Percentiles rank a stretch among this genome's conserved stretches.
These are phyloP conservation scores for Cerceris ruficornis DNA, from an alignment of 2,888 invertebrate species.

Conservation along the genomic window DNA sequence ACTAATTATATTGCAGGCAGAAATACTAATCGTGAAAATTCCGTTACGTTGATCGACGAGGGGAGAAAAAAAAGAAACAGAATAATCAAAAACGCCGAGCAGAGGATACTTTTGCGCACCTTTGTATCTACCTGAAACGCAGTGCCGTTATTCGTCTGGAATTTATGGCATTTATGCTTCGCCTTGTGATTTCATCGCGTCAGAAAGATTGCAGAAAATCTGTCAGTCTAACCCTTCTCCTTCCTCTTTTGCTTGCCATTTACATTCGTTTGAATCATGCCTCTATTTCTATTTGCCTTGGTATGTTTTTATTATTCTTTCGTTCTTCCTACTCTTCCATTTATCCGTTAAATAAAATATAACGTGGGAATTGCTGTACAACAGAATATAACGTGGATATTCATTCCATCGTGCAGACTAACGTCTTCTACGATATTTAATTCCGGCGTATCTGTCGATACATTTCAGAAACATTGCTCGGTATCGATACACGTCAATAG, in stretches of 20 bases:
- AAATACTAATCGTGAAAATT: slow-evolving; percentile 26
- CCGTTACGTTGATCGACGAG: slow-evolving; percentile 44
- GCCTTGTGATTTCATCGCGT: slow-evolving; percentile 20
- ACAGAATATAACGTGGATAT: not conserved
- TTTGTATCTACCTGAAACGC: slow-evolving; percentile 36
- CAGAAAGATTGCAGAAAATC: not conserved
- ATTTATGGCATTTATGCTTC: slow-evolving; percentile 56
- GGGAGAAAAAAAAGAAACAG: slow-evolving; percentile 19
- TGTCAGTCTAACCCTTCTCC: not conserved
- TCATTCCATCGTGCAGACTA: not conserved
- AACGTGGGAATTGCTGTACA: too few species aligned
- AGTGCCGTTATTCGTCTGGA: slow-evolving; percentile 66
- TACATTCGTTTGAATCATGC: not conserved
- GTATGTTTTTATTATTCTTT: too few species aligned
- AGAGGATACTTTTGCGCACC: slow-evolving; percentile 33
- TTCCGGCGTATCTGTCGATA: slow-evolving; percentile 48
- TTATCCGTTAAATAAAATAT: too few species aligned
- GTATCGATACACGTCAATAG: slow-evolving; percentile 31
- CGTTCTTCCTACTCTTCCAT: too few species aligned
- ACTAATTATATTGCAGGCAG: not conserved
- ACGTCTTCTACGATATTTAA: not conserved
- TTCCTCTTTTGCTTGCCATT: not conserved
- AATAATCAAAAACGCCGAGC: slow-evolving; percentile 53
- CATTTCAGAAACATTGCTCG: slow-evolving; percentile 12
- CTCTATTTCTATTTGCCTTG: not conserved